Base-by-base conservation (phyloP, 2,888 invertebrate genomes). In the Sisyra terminalis region DNA sequence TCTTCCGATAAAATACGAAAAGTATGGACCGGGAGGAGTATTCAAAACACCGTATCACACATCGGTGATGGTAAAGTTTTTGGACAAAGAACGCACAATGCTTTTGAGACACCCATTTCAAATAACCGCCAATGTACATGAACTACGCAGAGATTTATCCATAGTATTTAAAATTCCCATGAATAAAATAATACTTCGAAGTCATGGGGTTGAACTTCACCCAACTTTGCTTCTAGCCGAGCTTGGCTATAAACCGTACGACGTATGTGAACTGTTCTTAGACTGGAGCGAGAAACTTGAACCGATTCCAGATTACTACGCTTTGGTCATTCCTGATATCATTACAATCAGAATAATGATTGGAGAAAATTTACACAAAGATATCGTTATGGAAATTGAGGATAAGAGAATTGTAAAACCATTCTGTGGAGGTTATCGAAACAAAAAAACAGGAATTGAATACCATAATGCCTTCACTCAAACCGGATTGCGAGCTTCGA, bases 391-490 rank as follows among this genome's bases (percentile, higher is more conserved):
- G 1, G 71, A 73, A 57, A 71, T 76, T 47, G 68, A 70, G 49
- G 70, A 73, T 51, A 61, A 66, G 31, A 55, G 63, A 1, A 77
- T 79, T 30, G 55, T 66, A 32, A 90, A 89, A 55, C 84, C 86
- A 0, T 84, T 77, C 63, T 61, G 81, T 49, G 87, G 89, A 40
- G 92, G 92, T 29, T 92, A 81, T 61, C 67, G 71, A 46, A 73
- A 92, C 58, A 71, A 70, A 49, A 56, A 69, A 41, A 83, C 78
- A 43, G 77, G 78, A 15, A 59, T 70, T 7, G 71, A 79, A 52
- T 92, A 79, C 57, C 75, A 85, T 51, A 81, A 93, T 61, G 90
- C 87, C 3, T 77, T 71, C 47, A 77, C 84, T 0, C 90, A 92
- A 65, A 90, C 90, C 3, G 75, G 74, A 1, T 78, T 77, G 32